Evolutionary conservation across 53 echinoderm and acorn worm genomes (phyloP), one percentile per base, ranked within the genome.

Genomic region (Arbacia lixula): DNA sequence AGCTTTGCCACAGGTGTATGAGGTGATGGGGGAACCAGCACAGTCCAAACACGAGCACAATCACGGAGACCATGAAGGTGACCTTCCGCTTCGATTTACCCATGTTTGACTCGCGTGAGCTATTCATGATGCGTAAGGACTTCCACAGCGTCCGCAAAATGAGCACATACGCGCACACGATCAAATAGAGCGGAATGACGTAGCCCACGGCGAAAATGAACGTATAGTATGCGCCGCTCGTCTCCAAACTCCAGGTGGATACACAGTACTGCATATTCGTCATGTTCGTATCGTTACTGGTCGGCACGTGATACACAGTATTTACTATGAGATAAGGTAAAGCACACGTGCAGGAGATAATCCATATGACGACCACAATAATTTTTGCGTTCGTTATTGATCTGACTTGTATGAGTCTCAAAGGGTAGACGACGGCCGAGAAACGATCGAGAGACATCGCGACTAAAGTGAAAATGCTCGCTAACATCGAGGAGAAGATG

Each of bases 11-110:
- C 61, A 95, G 63, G 46, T 58, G 63, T 64, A 90, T 87, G 38
- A 95, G 39, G 68, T 95, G 93, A 41, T 95, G 93, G 3, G 95
- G 95, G 16, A 95, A 76, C 95, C 95, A 95, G 60, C 95, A 95
- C 4, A 95, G 22, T 14, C 95, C 95, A 46, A 95, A 95, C 34
- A 88, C 93, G 12, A 91, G 68, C 4, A 95, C 88, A 10, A 95
- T 93, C 2, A 95, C 91, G 26, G 90, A 90, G 26, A 95, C 88
- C 53, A 93, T 91, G 0, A 91, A 51, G 0, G 95, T 93, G 8
- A 95, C 89, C 54, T 95, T 95, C 54, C 89, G 78, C 55, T 93
- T 91, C 4, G 95, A 76, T 27, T 78, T 82, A 57, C 90, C 81
- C 16, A 78, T 52, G 24, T 85, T 86, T 2, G 88, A 88, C 6